These are phyloP conservation scores for Enteromius viviparus DNA, from an alignment of 2,797 vertebrate genomes.

Conservation along the genomic window DNA sequence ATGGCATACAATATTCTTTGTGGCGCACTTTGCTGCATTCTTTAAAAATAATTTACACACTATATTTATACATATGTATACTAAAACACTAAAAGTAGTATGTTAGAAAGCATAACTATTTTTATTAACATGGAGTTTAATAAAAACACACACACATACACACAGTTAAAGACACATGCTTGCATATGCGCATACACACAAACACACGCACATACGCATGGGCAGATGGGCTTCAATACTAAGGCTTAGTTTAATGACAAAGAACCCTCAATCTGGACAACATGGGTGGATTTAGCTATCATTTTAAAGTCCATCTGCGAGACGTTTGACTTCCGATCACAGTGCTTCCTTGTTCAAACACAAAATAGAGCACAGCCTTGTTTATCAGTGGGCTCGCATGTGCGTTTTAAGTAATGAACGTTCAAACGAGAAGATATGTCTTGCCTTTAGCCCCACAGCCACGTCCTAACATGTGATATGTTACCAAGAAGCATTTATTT, in stretches of 20 bases:
- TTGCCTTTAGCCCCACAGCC: slow-evolving; percentile 51
- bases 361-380: slow-evolving; percentile 16
- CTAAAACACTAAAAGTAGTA: neutral
- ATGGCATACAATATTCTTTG: neutral
- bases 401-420: slow-evolving; percentile 60
- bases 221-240: slow-evolving; percentile 81
- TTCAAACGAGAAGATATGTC: slow-evolving; percentile 50
- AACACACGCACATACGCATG: slow-evolving; percentile 58
- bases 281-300: slow-evolving; percentile 75
- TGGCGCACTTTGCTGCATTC: neutral
- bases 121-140: slow-evolving; percentile 47
- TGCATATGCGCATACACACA: slow-evolving; percentile 51
- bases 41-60: neutral
- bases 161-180: slow-evolving; percentile 41
- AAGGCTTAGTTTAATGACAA: slow-evolving; percentile 83
- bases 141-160: slow-evolving; percentile 57
- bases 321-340: slow-evolving; percentile 71
- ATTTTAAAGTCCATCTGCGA: slow-evolving; percentile 82
- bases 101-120: slow-evolving; percentile 70
- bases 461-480: slow-evolving; percentile 59
- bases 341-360: slow-evolving; percentile 49
- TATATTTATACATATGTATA: neutral
- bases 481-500: slow-evolving; percentile 64
- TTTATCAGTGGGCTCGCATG: slow-evolving; percentile 55
- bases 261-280: slow-evolving; percentile 80